Conservation (phyloP, 1,140 invertebrate genomes). For the Drosophila mauritiana region DNA sequence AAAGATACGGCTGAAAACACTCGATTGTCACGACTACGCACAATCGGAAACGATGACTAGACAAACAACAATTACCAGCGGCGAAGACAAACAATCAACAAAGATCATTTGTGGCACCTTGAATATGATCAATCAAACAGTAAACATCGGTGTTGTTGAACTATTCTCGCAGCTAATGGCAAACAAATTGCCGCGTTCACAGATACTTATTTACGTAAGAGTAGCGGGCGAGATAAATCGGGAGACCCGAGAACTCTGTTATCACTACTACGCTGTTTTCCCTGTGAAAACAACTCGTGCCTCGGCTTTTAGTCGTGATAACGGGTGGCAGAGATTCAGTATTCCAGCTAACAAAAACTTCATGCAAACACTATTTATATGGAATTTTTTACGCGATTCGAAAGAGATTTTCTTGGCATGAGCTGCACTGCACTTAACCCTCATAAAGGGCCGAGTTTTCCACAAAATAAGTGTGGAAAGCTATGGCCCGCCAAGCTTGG, state of each 20-base stretch:
- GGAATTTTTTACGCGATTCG: neutral
- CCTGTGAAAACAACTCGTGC: slow-evolving; percentile 15
- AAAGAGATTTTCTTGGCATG: neutral
- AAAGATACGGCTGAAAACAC: slow-evolving; percentile 9
- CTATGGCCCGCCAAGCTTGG: slow-evolving; percentile 1
- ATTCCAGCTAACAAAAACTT: neutral
- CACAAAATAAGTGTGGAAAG: slow-evolving; percentile 2
- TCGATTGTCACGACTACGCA: slow-evolving; percentile 22
- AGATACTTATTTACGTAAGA: slow-evolving; percentile 16
- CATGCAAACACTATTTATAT: neutral
- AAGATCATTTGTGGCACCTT: slow-evolving; percentile 29
- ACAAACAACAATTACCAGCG: slow-evolving; percentile 22
- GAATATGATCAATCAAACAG: slow-evolving; percentile 39
- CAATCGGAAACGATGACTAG: slow-evolving; percentile 16
- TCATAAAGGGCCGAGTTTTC: neutral
- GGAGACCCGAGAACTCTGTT: slow-evolving; percentile 11
- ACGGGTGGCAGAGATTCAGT: slow-evolving; percentile 20
- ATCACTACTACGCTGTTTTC: slow-evolving; percentile 30
- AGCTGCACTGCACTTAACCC: no score
- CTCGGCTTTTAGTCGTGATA: slow-evolving; percentile 14
- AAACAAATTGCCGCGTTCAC: slow-evolving; percentile 23
- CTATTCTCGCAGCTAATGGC: slow-evolving; percentile 32
- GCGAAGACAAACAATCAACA: slow-evolving; percentile 23
- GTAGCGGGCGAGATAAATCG: slow-evolving; percentile 12
- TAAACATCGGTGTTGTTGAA: slow-evolving; percentile 42